phyloP scores from a whole-genome alignment of 2,888 invertebrate genomes.

The Meghimatium bilineatum region DNA sequence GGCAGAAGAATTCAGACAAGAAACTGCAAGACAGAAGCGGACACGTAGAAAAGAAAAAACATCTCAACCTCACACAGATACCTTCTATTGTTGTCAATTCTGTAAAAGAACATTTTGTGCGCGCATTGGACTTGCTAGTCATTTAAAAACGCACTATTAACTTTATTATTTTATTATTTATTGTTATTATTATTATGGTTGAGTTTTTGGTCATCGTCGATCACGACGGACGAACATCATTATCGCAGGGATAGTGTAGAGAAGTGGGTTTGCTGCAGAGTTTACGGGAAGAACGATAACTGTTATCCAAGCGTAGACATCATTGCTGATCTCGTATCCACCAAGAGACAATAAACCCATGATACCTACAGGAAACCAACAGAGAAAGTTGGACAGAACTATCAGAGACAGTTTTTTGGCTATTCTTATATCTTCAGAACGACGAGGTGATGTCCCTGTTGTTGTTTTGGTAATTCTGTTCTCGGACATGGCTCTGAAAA shows the following conservation, averaged over 20 bases:
- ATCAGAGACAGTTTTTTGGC: conserved; percentile 65
- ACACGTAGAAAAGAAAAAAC: too few relatives aligned
- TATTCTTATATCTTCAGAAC: not conserved
- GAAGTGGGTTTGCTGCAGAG: not conserved
- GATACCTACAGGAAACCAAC: conserved; percentile 65
- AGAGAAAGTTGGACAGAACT: conserved; percentile 67
- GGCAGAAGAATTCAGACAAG: too few relatives aligned
- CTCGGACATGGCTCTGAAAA: not conserved
- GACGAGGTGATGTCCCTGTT: not conserved
- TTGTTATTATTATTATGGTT: too few relatives aligned
- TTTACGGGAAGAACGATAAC: not conserved
- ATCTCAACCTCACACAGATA: too few relatives aligned
- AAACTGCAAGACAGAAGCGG: too few relatives aligned
- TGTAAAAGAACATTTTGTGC: too few relatives aligned
- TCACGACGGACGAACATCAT: too few relatives aligned
- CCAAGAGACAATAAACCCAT: conserved; percentile 25
- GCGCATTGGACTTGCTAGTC: too few relatives aligned
- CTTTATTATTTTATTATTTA: too few relatives aligned
- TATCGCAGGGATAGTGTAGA: not conserved
- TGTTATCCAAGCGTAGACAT: not conserved
- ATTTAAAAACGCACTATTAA: too few relatives aligned
- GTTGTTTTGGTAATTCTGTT: not conserved
- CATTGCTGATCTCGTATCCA: not conserved
- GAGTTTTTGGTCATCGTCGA: too few relatives aligned
- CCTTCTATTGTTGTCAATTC: too few relatives aligned